These are phyloP conservation scores for Eupithecia vulgata DNA, from an alignment of 2,888 invertebrate species.

Conservation along the genomic window DNA sequence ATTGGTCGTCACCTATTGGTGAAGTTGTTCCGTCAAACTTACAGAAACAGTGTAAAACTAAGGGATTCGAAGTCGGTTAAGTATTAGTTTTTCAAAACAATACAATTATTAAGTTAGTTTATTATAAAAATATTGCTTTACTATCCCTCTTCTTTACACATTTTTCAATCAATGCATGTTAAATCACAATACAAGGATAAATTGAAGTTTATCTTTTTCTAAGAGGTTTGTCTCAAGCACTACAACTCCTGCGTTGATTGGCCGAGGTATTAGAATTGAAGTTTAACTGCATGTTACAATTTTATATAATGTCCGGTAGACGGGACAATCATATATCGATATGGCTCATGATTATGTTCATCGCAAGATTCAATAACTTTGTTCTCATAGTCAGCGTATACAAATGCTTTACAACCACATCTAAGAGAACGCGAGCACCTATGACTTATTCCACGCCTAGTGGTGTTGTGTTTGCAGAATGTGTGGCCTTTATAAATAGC, in stretches of 20 bases:
- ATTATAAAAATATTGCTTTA: too few species aligned
- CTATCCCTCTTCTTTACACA: too few species aligned
- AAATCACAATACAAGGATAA: too few species aligned
- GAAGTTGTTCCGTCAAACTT: too few species aligned
- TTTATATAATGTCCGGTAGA: slow-evolving; percentile 8
- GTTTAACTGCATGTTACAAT: neutral
- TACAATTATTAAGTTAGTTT: too few species aligned
- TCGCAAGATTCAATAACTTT: neutral
- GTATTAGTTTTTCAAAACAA: too few species aligned
- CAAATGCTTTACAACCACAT: slow-evolving; percentile 21
- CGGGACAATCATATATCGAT: neutral
- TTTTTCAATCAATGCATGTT: too few species aligned
- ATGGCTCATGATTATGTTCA: slow-evolving; percentile 11
- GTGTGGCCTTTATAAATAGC: slow-evolving; percentile 45
- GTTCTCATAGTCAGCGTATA: slow-evolving; percentile 3
- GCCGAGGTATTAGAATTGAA: neutral
- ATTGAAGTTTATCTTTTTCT: too few species aligned
- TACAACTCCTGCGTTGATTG: neutral
- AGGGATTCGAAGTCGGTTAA: too few species aligned
- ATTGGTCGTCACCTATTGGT: too few species aligned
- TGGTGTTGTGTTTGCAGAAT: slow-evolving; percentile 40
- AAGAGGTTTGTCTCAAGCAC: neutral
- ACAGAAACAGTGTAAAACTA: too few species aligned
- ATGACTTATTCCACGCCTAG: slow-evolving; percentile 20
- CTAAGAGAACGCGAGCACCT: slow-evolving; percentile 18